Percentiles rank a stretch among this genome's conserved stretches.
Conservation (phyloP, 1,140 invertebrate species). For the Conus ventricosus region DNA sequence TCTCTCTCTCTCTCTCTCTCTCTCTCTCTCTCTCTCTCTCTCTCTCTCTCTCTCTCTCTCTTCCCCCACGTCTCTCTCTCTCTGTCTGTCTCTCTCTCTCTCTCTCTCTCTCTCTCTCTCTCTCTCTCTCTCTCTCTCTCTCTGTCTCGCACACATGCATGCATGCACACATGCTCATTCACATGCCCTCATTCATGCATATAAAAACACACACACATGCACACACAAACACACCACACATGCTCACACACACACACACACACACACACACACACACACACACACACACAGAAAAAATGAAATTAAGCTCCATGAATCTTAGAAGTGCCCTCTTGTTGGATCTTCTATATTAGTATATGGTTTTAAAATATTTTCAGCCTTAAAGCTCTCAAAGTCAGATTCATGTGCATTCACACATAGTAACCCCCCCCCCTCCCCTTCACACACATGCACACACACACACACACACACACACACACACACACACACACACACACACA, state of each 20-base stretch:
- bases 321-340: too few relatives aligned
- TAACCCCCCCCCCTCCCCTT: too few relatives aligned
- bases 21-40: neutral
- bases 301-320: too few relatives aligned
- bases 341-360: too few relatives aligned
- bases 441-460: neutral
- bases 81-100: neutral
- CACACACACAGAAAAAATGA: neutral
- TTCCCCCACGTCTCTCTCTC: neutral
- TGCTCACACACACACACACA: neutral
- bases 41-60: neutral
- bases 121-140: conserved; percentile 4
- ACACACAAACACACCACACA: neutral
- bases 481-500: too few relatives aligned
- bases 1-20: neutral
- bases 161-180: neutral
- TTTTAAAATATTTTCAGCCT: too few relatives aligned
- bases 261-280: conserved; percentile 4
- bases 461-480: too few relatives aligned
- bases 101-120: neutral
- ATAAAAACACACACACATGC: neutral
- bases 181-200: neutral
- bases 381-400: too few relatives aligned
- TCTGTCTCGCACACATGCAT: neutral
- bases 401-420: too few relatives aligned